Conservation (phyloP, 2,888 invertebrate genomes). For the Drosophila subsilvestris region DNA sequence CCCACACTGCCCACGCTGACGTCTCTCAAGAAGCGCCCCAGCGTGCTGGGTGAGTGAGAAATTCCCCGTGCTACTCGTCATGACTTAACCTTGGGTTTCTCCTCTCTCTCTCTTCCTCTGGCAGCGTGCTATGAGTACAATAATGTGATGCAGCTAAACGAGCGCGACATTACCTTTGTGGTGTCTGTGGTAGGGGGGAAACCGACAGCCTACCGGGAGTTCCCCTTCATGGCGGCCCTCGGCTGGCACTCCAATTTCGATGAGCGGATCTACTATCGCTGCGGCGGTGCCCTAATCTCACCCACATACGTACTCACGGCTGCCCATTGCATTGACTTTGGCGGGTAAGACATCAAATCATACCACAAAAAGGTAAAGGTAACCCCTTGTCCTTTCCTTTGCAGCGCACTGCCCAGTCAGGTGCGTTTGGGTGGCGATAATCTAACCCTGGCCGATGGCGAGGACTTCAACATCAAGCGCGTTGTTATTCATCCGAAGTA, state of each 20-base stretch:
- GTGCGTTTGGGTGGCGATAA: slow-evolving; percentile 74
- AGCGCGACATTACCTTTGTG: slow-evolving; percentile 11
- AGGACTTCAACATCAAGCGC: slow-evolving; percentile 39
- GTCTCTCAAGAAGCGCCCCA: slow-evolving; percentile 42
- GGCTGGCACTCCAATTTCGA: slow-evolving; percentile 67
- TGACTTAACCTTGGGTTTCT: slow-evolving; percentile 11
- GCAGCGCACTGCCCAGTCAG: slow-evolving; percentile 38
- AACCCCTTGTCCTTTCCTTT: not conserved
- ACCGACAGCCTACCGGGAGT: slow-evolving; percentile 46
- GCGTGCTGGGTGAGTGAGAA: slow-evolving; percentile 59
- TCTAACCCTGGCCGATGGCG: slow-evolving; percentile 52
- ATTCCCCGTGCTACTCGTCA: not conserved
- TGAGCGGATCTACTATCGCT: slow-evolving; percentile 62
- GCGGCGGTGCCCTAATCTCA: slow-evolving; percentile 75
- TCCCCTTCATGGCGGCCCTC: slow-evolving; percentile 69
- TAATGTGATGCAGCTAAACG: slow-evolving; percentile 6
- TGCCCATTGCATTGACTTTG: slow-evolving; percentile 73
- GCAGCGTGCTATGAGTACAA: slow-evolving; percentile 33
- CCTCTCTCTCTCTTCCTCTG: not conserved
- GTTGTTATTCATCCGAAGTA: slow-evolving; percentile 86
- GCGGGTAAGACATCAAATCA: slow-evolving; percentile 43
- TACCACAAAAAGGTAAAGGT: too few species aligned
- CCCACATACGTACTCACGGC: slow-evolving; percentile 71
- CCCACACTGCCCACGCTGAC: slow-evolving; percentile 14
- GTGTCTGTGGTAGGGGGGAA: slow-evolving; percentile 38